A percentile compares a stretch with the other conserved stretches of the same genome.
phyloP scores from a whole-genome alignment of 2,113 vertebrate genomes.

The Rhinolophus sinicus region DNA sequence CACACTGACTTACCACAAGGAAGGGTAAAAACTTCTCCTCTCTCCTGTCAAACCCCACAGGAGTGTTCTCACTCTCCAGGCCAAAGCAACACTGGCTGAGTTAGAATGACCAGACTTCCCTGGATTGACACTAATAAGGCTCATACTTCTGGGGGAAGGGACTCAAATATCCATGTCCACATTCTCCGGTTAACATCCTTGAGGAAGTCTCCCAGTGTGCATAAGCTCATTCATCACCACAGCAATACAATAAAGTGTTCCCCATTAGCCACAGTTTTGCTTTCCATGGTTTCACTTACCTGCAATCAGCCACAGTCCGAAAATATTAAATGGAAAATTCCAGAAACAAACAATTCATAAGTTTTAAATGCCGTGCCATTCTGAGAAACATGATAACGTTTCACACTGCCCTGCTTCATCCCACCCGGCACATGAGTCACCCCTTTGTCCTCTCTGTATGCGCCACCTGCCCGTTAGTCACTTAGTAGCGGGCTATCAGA shows the following conservation, averaged over 20 bases:
- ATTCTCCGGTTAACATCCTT: not conserved
- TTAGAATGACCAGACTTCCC: not conserved
- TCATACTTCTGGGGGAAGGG: not conserved
- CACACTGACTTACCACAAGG: conserved; percentile 90
- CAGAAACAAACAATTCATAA: not conserved
- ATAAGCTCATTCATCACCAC: not conserved
- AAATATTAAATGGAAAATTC: not conserved
- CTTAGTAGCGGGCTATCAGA: not conserved
- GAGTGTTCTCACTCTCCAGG: not conserved
- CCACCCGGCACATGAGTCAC: not conserved
- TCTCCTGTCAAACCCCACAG: not conserved
- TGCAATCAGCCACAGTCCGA: not conserved
- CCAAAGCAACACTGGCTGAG: not conserved
- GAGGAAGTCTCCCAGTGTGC: not conserved
- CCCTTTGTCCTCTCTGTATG: not conserved
- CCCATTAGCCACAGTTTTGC: not conserved
- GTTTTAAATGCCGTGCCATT: not conserved
- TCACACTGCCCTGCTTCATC: not conserved
- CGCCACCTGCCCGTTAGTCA: too few relatives aligned
- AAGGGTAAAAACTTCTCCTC: conserved; percentile 86
- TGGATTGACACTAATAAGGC: not conserved
- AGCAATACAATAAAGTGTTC: not conserved
- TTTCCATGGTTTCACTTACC: not conserved
- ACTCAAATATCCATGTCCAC: not conserved
- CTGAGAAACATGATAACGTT: not conserved